Base-by-base conservation (phyloP, 2,113 vertebrate species). In the Eclectus roratus region DNA sequence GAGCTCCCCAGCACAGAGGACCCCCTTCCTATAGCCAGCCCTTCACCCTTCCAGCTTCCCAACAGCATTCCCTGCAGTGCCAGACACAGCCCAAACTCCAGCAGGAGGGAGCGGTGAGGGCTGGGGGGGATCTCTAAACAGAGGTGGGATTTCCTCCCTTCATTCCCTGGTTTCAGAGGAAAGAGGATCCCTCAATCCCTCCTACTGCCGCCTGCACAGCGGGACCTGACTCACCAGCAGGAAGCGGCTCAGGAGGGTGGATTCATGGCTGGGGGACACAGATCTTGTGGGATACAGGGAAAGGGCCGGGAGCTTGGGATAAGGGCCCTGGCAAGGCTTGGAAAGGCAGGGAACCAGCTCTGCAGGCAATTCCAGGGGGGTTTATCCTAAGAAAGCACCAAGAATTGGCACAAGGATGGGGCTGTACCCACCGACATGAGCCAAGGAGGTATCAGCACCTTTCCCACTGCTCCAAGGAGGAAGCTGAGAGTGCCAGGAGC, bases 401-500 rank as follows among this genome's bases (percentile, higher is more conserved):
- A 50, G 52, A n/a, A 41, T 12, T 3, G 19, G 28, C 18, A 37
- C 10, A 46, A 33, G 28, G 35, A 49, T 31, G 29, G 33, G 19
- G 17, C 6, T 7, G 27, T 50, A 8, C 28, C 10, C 13, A 16
- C 6, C 15, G 29, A 5, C n/a, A 6, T 0, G 1, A 27, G 11
- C 9, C 17, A 23, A 50, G 27, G 47, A 56, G 35, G 25, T 18
- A 17, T 35, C 37, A 73, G 39, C 60, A 17, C 49, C 28, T 21
- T 27, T 9, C 16, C 25, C 29, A 31, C 11, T 31, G n/a, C 6
- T 7, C 41, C 23, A 3, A 1, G 11, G 3, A 21, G 13, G 33
- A 24, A 27, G 13, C 17, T 2, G 33, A 28, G 37, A 1, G 0
- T 1, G 3, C 6, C 33, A 13, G 10, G 35, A 49, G 41, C 31